Percentiles rank a stretch among this genome's conserved stretches.
Evolutionary conservation across 1,140 invertebrate genomes (phyloP).

Genomic region (Lanistes nyassanus): DNA sequence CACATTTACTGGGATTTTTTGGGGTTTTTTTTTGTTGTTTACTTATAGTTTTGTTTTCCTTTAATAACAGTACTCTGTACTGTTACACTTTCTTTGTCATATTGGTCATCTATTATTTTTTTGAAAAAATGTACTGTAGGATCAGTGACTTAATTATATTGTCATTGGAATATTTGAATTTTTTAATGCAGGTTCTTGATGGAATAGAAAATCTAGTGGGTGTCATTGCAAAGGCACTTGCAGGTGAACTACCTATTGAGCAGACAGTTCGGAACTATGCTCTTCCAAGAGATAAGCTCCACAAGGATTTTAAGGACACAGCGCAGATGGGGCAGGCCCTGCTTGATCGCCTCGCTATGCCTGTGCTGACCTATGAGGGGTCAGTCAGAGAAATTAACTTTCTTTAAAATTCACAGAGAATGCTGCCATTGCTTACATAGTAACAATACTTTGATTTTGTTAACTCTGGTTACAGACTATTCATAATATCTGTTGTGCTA

Average conservation of each 20-base stretch:
- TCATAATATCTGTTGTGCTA: background rate
- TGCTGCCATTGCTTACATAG: background rate
- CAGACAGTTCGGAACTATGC: slow-evolving; percentile 74
- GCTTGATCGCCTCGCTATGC: slow-evolving; percentile 54
- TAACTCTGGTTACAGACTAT: background rate
- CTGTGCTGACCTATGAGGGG: slow-evolving; percentile 59
- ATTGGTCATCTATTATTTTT: too few relatives aligned
- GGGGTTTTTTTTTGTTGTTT: too few relatives aligned
- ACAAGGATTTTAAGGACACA: slow-evolving; percentile 51
- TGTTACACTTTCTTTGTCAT: too few relatives aligned
- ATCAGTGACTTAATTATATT: too few relatives aligned
- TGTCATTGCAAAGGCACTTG: slow-evolving; percentile 79
- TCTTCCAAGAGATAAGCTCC: slow-evolving; percentile 41
- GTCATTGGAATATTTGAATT: background rate
- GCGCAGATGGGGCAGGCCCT: slow-evolving; percentile 58
- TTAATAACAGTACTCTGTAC: too few relatives aligned
- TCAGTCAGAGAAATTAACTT: slow-evolving; percentile 26
- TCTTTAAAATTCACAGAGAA: background rate
- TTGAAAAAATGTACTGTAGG: too few relatives aligned
- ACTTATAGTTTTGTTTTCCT: too few relatives aligned
- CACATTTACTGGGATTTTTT: too few relatives aligned
- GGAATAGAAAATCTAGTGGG: slow-evolving; percentile 77
- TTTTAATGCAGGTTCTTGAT: slow-evolving; percentile 67
- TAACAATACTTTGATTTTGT: background rate
- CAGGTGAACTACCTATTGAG: slow-evolving; percentile 76